Base-by-base conservation (phyloP, 30 jellyfish, hydroid and myxozoan species). In the Aurelia sp. region DNA sequence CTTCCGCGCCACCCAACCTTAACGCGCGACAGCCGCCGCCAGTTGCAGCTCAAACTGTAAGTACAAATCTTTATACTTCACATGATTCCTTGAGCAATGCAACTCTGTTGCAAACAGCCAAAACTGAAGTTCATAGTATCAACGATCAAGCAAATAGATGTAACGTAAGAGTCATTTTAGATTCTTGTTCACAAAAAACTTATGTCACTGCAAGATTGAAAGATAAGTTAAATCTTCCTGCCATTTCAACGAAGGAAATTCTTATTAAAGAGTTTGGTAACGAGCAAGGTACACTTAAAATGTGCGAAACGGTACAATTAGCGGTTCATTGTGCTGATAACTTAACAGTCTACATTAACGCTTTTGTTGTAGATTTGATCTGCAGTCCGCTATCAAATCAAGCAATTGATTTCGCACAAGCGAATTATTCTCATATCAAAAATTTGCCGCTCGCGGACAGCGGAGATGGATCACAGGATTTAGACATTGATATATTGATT, bases 361-460 rank as follows among this genome's bases (percentile, higher is more conserved):
- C 80, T 4, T 68, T 24, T 68, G 80, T 68, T 2, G 80, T 68
- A 68, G 58, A 38, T 68, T 17, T 68, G n/a, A n/a, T n/a, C n/a
- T n/a, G n/a, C n/a, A n/a, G n/a, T n/a, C n/a, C 80, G 13, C 24
- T 69, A 3, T 69, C 80, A 27, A 21, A 69, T 24, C 80, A 69
- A 24, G 80, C 21, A 4, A 69, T 69, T 3, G 47, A 31, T 48
- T 12, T 69, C 6, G 80, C 80, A 12, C 60, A 31, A 40, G 59
- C 24, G 6, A 69, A 22, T 15, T 69, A 27, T 57, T 15, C 80
- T 4, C 80, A 69, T 48, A 21, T 69, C 11, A 69, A 22, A 69
- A 69, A 69, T 20, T 24, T 69, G 60, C 61, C 80, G 35, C 27
- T 69, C 24, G 80, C 80, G 18, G 80, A 69, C 60, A 21, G 80